Base-by-base conservation (phyloP, 1,140 invertebrate species). In the Archegozetes longisetosus region DNA sequence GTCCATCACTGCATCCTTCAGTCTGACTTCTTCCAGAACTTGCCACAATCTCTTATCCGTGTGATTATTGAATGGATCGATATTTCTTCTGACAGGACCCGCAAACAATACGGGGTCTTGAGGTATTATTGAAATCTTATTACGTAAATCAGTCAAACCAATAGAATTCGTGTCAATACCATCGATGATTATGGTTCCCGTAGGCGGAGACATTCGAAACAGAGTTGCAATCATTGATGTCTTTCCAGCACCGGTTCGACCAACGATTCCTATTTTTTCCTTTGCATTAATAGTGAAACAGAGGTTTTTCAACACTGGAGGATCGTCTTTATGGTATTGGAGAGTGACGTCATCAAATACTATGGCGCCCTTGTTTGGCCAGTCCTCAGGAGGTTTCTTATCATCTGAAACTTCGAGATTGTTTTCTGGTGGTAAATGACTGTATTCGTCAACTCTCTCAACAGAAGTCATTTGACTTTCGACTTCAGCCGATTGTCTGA, bases 61-160 rank as follows among this genome's bases (percentile, higher is more conserved):
- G 66, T 83, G 83, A 28, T 76, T 62, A 25, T 83, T 77, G 67
- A 90, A 90, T 0, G 89, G 88, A 75, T 93, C 89, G 62, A 94
- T 74, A 72, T 94, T 93, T 67, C 82, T 83, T 23, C 89, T 76
- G 61, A 92, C 69, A 4, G 80, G 81, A 0, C 85, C 88, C 1
- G 85, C 85, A 69, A 92, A 93, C 1, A 92, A 69, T 14, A 92
- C 82, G 0, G 88, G 88, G 55, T 79, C 76, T 70, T 78, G 77
- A 29, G 77, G 76, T 62, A 78, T 78, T 40, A 78, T 76, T 2
- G 76, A 74, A 46, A 78, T 70, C 54, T 70, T 70, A n/a, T 66
- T 67, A 23, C 77, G 56, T 1, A 78, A 66, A 58, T 76, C 74
- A 65, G 76, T 72, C 2, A 77, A 66, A 3, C 75, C 74, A 48